Base-by-base conservation (phyloP, 2,113 vertebrate genomes). In the Odontesthes bonariensis region DNA sequence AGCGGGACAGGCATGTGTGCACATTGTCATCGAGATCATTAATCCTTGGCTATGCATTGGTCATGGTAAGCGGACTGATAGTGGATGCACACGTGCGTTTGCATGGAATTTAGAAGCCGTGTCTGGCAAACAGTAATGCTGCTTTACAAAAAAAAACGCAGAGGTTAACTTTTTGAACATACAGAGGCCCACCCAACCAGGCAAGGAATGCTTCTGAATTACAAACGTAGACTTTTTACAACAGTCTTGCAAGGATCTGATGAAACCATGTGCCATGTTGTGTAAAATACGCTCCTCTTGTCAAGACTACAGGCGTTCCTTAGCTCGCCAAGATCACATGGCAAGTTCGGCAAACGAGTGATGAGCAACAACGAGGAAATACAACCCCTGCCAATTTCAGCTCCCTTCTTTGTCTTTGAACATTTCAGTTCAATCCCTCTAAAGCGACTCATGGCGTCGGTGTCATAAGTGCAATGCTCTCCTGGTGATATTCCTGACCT, bases 41-140 rank as follows among this genome's bases (percentile, higher is more conserved):
- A 71, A 83, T 88, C 82, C 85, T 83, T 79, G 75, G 87, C 86
- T 83, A 88, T 88, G 72, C 69, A 82, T 75, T 75, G 11, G 12
- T 75, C 32, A 47, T 61, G 46, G 46, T 27, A 57, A 70, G 53
- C 33, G 14, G 44, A 53, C 60, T 7, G 0, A 31, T 17, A 44
- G 27, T 69, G 47, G 40, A 32, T 63, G 60, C 49, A 14, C 6
- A 10, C 58, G 70, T 17, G 22, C 22, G 5, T 69, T 65, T n/a
- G 27, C 17, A 35, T 32, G 69, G 11, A 19, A n/a, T 33, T 22
- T 22, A 40, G 32, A 49, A 33, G 55, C 46, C 63, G 75, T 51
- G 42, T 55, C 76, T 33, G 6, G 53, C 42, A 23, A 81, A 75
- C 16, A 46, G 42, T 27, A 23, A 31, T 77, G 35, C 35, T 38